Evolutionary conservation across 2,113 vertebrate genomes (phyloP).

Genomic region (Pimephales promelas): DNA sequence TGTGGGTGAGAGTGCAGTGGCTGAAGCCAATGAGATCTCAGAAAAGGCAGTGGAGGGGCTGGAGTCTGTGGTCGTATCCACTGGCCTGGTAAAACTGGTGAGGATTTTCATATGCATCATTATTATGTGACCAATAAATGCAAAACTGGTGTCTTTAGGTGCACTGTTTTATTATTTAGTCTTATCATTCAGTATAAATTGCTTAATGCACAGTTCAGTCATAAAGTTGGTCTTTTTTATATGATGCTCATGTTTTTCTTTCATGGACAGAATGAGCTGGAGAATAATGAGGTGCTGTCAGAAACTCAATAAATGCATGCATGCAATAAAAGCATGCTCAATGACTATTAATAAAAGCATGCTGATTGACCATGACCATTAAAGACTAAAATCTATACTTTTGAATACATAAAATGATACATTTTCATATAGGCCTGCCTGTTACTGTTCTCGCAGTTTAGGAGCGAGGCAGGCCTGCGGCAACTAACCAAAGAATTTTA

Average conservation of each 20-base stretch:
- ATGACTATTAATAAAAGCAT: too few relatives aligned
- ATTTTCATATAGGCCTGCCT: background rate
- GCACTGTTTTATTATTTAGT: background rate
- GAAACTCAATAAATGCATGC: conserved; percentile 3
- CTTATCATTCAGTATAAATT: background rate
- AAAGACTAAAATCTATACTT: background rate
- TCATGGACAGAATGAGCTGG: conserved; percentile 47
- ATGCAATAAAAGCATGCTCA: conserved; percentile 11
- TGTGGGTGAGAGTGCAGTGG: conserved; percentile 83
- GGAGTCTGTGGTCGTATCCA: conserved; percentile 79
- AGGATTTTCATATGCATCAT: conserved; percentile 39
- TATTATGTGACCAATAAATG: background rate
- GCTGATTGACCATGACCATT: too few relatives aligned
- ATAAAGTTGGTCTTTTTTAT: background rate
- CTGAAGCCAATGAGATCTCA: conserved; percentile 86
- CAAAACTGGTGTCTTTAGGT: too few relatives aligned
- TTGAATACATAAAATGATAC: background rate
- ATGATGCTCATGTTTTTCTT: background rate
- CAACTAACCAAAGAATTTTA: background rate
- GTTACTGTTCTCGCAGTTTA: background rate
- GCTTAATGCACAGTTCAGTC: background rate
- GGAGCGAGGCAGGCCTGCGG: background rate
- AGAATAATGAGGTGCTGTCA: conserved; percentile 43
- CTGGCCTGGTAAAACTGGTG: conserved; percentile 84
- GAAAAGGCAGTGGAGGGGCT: conserved; percentile 85